A percentile compares a stretch with the other conserved stretches of the same genome.
Evolutionary conservation across 1,140 invertebrate species (phyloP).

Genomic region (Colletes latitarsis): DNA sequence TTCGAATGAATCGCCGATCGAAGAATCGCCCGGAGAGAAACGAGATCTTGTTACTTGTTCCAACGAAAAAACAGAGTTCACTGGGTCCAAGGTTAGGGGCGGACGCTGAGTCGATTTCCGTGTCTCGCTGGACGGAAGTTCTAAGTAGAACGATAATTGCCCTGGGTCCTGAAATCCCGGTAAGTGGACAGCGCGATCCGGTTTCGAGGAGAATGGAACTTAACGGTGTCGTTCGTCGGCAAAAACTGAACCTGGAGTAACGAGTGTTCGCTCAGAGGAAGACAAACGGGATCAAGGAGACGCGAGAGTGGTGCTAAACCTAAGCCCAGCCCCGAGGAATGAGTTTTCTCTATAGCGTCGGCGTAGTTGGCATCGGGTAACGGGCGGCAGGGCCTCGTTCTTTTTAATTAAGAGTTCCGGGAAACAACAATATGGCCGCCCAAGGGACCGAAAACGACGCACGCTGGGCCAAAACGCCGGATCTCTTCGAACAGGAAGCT

Average conservation of each 20-base stretch:
- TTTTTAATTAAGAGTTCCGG: constrained; percentile 7
- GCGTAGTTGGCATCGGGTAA: neutral
- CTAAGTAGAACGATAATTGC: constrained; percentile 15
- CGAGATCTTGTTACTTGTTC: no score
- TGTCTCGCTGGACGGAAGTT: neutral
- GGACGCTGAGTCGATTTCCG: constrained; percentile 1
- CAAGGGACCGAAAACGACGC: no score
- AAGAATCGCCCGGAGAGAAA: no score
- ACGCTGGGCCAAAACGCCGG: no score
- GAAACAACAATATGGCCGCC: neutral
- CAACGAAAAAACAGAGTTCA: no score
- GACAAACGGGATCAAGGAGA: constrained; percentile 20
- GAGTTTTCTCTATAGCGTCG: neutral
- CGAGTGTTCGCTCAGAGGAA: constrained; percentile 8
- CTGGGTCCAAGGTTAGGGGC: no score
- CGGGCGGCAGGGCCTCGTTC: neutral
- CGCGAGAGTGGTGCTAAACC: constrained; percentile 20
- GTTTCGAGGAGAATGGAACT: neutral
- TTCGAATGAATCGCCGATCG: no score
- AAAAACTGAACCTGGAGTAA: neutral
- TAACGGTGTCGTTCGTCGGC: neutral
- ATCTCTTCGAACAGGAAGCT: no score
- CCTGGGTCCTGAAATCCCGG: neutral
- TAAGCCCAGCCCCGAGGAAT: neutral
- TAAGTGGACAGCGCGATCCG: neutral